Base-by-base conservation (phyloP, 2,797 vertebrate species). In the Catostomus latipinnis region DNA sequence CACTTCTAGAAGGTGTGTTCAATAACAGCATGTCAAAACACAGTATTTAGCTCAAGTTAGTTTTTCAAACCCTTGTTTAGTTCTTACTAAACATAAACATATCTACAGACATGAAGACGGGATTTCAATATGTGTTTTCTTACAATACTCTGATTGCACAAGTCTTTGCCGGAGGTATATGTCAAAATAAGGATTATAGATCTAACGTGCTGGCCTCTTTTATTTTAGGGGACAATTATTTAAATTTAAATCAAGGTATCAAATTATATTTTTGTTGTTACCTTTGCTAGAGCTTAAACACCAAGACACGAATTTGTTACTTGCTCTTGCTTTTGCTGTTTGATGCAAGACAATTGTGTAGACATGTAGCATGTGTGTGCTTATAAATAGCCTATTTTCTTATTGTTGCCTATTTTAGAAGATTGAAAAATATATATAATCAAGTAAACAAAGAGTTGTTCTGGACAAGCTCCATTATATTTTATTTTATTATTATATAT, bases 171-270 rank as follows among this genome's bases (percentile, higher is more conserved):
- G 12, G 45, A n/a, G 45, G 50, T 70, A 71, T 43, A 49, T 50
- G 66, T 62, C 53, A 66, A 46, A 58, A 13, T 1, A 3, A 14
- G 70, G 18, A 67, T 67, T 56, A 71, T 61, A 48, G 71, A 80
- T 63, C 74, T 69, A 82, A 63, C 43, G 49, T 66, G 18, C 80
- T 61, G 50, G 67, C 66, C 68, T 71, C 69, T 84, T 82, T 71
- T 75, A 57, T 76, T 85, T 80, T 78, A 85, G 78, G 83, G 68
- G 58, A 82, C 71, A 67, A 77, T 87, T 83, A 70, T 83, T 78
- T 85, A 79, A 74, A 84, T 87, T 84, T 85, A 83, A 62, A 82
- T 63, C 71, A 49, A 50, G 46, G 54, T 76, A 83, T 81, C 45
- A 68, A 14, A 61, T 82, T 69, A 22, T 46, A 22, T 46, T 53